Percentiles rank a stretch among this genome's conserved stretches.
These are phyloP conservation scores for Thamnophis sirtalis DNA, from an alignment of 2,113 vertebrate species.

Conservation along the genomic window DNA sequence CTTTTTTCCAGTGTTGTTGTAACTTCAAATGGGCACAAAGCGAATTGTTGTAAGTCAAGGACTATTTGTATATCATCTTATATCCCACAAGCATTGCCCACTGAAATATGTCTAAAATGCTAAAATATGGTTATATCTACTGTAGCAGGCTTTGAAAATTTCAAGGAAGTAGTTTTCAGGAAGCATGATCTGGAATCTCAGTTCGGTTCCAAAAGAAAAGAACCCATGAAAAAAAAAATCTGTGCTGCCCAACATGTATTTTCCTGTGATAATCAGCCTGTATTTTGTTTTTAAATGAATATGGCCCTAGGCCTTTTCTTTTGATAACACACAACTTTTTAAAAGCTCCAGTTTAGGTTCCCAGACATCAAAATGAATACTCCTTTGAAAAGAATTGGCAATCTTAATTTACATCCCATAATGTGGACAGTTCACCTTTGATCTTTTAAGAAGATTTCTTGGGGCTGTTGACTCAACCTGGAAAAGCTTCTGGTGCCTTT, in stretches of 20 bases:
- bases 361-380: neutral
- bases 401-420: neutral
- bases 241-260: neutral
- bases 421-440: neutral
- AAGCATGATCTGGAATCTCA: neutral
- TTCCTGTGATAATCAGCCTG: neutral
- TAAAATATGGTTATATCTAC: neutral
- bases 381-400: neutral
- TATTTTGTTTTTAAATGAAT: neutral
- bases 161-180: neutral
- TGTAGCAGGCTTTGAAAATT: neutral
- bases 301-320: neutral
- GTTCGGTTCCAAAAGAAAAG: neutral
- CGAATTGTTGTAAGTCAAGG: neutral
- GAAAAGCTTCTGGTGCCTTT: neutral
- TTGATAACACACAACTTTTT: neutral
- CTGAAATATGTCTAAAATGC: neutral
- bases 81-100: too few species aligned
- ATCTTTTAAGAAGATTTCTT: neutral
- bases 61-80: neutral
- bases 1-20: neutral
- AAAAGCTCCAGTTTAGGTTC: neutral
- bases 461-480: neutral
- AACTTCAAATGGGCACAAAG: neutral
- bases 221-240: neutral